Evolutionary conservation across 2,888 invertebrate species (phyloP), one percentile per base, ranked within the genome.

Genomic region (Ptilodon capucinus): DNA sequence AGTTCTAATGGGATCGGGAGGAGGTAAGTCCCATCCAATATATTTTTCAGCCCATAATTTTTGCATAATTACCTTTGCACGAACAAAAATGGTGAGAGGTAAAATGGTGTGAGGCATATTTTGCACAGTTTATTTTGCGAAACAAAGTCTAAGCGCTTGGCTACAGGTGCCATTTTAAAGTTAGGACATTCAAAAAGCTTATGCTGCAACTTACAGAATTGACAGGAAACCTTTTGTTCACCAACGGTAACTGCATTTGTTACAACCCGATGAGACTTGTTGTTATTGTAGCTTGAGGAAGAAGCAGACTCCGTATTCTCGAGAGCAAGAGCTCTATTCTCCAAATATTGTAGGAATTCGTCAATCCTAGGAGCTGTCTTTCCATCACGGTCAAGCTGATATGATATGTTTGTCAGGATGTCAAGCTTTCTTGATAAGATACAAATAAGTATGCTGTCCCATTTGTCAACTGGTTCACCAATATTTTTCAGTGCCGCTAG

Each of bases 401-500:
- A 14, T 9, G 18, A 11, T 23, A 13, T 8, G 23, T 23, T 35
- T 3, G 35, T 30, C 4, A 14, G 13, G 2, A 35, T 11, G 11
- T 43, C 43, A 16, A 43, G n/a, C 13, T 43, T 43, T n/a, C 18
- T 21, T 13, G 23, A 36, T 16, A 43, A 9, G 8, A 43, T 21
- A 16, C 36, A 36, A 1, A 43, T 14, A 2, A 43, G 13, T 2
- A 43, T 25, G 36, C 43, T 43, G 21, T 43, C 43, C 36, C 43
- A 43, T 21, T 18, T 14, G 14, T 2, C 30, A 11, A 43, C 43
- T 2, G 36, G 43, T 25, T 43, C 43, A 9, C 19, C 36, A 8
- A 43, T 7, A 9, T 43, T 43, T 14, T 23, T 35, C 3, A 43
- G 13, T 11, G 43, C 43, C 1, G 43, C 43, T 8, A 43, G 23